Conservation (phyloP, 2,797 vertebrate genomes). For the Petrocephalus schoutedeni region DNA sequence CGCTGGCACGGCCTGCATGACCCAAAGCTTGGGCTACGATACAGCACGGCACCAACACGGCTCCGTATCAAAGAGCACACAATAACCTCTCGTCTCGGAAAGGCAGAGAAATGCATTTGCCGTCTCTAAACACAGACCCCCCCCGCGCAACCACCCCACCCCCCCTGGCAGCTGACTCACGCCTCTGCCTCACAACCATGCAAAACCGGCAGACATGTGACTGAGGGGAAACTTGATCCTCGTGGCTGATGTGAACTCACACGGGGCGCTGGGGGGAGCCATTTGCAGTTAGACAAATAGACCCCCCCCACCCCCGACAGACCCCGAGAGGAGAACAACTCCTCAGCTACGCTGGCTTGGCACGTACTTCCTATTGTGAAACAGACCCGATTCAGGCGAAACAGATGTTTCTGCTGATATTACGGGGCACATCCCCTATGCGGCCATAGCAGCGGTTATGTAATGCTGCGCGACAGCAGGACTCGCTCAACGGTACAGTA, state of each 20-base stretch:
- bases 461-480: background rate
- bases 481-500: background rate
- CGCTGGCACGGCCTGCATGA: background rate
- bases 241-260: background rate
- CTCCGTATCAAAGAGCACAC: background rate
- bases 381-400: background rate
- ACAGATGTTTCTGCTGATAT: background rate
- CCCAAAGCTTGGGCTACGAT: background rate
- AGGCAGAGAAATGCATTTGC: background rate
- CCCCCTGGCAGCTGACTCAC: conserved; percentile 5
- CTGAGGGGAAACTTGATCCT: background rate
- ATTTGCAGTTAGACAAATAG: background rate
- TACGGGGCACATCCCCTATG: background rate
- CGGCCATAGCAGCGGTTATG: background rate
- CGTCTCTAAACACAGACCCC: background rate
- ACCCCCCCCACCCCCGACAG: background rate
- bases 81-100: background rate
- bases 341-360: background rate
- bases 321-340: background rate
- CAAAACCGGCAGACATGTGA: conserved; percentile 26
- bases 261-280: background rate
- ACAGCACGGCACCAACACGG: background rate
- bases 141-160: background rate
- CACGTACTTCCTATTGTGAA: background rate
- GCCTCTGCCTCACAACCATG: background rate